These are phyloP conservation scores for Xylota segnis DNA, from an alignment of 2,888 invertebrate genomes.

Conservation along the genomic window DNA sequence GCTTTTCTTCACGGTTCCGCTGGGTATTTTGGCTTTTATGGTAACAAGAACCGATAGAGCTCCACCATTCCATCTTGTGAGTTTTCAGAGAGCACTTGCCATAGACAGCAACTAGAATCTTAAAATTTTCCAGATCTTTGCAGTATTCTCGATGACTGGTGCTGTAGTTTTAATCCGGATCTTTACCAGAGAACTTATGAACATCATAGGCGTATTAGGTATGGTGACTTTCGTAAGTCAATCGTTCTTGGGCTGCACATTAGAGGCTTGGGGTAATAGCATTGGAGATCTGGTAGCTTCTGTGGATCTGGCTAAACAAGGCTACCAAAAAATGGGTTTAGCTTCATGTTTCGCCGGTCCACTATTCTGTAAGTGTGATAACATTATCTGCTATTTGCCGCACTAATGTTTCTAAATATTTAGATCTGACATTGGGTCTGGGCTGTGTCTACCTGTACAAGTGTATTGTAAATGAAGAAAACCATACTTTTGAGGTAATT, in stretches of 20 bases:
- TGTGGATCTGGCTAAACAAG: slow-evolving; percentile 86
- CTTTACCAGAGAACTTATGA: slow-evolving; percentile 87
- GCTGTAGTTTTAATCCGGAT: slow-evolving; percentile 86
- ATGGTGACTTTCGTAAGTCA: slow-evolving; percentile 86
- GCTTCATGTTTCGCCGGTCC: slow-evolving; percentile 90
- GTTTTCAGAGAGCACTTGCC: not conserved
- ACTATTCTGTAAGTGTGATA: slow-evolving; percentile 86
- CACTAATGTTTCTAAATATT: not conserved
- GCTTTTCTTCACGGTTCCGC: slow-evolving; percentile 68
- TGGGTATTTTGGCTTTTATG: slow-evolving; percentile 68
- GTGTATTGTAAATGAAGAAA: not conserved
- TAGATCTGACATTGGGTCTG: slow-evolving; percentile 75
- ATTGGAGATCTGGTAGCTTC: slow-evolving; percentile 86
- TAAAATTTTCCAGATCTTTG: slow-evolving; percentile 76
- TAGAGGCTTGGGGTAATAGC: slow-evolving; percentile 89
- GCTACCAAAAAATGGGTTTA: slow-evolving; percentile 88
- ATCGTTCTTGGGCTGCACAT: slow-evolving; percentile 87
- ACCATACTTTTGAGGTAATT: slow-evolving; percentile 14
- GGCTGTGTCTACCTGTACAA: slow-evolving; percentile 75
- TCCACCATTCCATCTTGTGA: slow-evolving; percentile 79
- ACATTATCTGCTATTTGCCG: too few relatives aligned
- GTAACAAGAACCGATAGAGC: slow-evolving; percentile 78
- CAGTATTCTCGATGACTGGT: slow-evolving; percentile 77
- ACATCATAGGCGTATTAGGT: slow-evolving; percentile 86
- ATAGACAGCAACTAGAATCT: not conserved